phyloP scores from a whole-genome alignment of 2,888 invertebrate species.

The Ectemnius lituratus region DNA sequence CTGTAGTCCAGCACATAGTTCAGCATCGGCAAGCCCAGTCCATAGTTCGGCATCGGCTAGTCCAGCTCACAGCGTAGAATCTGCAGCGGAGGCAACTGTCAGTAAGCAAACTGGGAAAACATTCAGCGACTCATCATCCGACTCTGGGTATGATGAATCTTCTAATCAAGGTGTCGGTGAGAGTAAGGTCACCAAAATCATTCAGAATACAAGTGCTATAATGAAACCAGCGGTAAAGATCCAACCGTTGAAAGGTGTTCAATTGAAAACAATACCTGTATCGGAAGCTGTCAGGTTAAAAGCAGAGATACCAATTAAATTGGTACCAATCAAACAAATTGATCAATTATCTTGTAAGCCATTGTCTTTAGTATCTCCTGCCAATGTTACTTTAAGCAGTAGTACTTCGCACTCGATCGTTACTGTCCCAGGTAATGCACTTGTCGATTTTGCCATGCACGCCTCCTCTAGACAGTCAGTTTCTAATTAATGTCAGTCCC shows the following conservation, averaged over 20 bases:
- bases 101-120: constrained; percentile 74
- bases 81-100: constrained; percentile 62
- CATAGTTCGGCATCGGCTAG: constrained; percentile 75
- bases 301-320: constrained; percentile 64
- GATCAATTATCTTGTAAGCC: constrained; percentile 72
- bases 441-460: constrained; percentile 74
- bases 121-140: constrained; percentile 85
- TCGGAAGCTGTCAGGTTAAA: constrained; percentile 71
- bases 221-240: constrained; percentile 56
- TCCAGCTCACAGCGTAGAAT: constrained; percentile 74
- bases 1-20: constrained; percentile 70
- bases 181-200: constrained; percentile 68
- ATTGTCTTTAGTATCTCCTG: constrained; percentile 63
- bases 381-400: constrained; percentile 63
- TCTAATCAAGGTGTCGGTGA: constrained; percentile 79
- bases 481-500: constrained; percentile 72
- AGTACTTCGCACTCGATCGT: constrained; percentile 64
- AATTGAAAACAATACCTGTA: constrained; percentile 63
- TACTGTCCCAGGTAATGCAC: constrained; percentile 66
- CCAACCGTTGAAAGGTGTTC: constrained; percentile 64
- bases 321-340: constrained; percentile 66
- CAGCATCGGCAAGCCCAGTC: constrained; percentile 72
- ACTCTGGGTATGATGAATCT: constrained; percentile 86
- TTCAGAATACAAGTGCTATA: constrained; percentile 52
- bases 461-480: constrained; percentile 73